Percentiles rank a stretch among this genome's conserved stretches.
These are phyloP conservation scores for Cheilosia vernalis DNA, from an alignment of 2,888 invertebrate genomes.

Conservation along the genomic window DNA sequence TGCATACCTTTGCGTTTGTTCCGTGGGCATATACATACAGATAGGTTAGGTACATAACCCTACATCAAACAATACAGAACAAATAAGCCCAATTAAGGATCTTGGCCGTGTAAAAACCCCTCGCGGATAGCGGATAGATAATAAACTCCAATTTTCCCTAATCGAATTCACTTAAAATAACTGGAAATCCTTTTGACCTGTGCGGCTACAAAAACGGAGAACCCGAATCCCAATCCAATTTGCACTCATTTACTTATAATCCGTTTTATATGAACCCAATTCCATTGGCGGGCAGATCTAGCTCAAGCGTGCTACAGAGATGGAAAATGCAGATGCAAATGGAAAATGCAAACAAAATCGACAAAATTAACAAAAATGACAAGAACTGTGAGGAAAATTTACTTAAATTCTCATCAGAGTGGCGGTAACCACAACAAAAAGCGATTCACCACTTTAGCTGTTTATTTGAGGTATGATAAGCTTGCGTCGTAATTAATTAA, in stretches of 20 bases:
- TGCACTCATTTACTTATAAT: conserved; percentile 50
- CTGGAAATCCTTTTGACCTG: conserved; percentile 11
- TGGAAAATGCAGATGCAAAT: conserved; percentile 19
- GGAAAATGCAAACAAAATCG: conserved; percentile 6
- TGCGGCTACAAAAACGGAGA: conserved; percentile 2
- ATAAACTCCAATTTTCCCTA: neutral
- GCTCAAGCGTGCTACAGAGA: neutral
- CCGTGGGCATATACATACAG: too few species aligned
- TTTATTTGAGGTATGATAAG: conserved; percentile 74
- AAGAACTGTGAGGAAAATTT: conserved; percentile 32
- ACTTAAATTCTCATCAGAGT: conserved; percentile 49
- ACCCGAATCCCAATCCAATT: conserved; percentile 60
- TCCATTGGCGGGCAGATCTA: neutral
- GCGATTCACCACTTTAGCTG: conserved; percentile 69
- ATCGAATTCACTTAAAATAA: conserved; percentile 18
- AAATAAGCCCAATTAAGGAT: neutral
- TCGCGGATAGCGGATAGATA: neutral
- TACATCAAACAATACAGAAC: neutral
- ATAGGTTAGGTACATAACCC: neutral
- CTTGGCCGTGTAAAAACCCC: neutral
- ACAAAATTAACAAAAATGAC: conserved; percentile 4
- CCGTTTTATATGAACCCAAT: conserved; percentile 55
- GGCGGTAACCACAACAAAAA: conserved; percentile 57
- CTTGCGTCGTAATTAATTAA: conserved; percentile 72
- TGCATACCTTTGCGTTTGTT: neutral